Conservation (phyloP, 1,140 invertebrate genomes). For the Megathymus violae region DNA sequence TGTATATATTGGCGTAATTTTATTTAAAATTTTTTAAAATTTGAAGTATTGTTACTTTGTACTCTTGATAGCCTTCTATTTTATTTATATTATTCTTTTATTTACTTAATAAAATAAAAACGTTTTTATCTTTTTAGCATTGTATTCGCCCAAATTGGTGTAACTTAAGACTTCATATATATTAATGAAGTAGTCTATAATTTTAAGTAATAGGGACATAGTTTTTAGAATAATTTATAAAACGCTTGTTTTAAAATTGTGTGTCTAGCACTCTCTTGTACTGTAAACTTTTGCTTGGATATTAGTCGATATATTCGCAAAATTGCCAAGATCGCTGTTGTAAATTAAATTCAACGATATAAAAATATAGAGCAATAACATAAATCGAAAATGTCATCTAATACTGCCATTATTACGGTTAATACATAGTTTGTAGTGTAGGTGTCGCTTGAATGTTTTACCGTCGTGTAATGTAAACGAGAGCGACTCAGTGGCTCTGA, state of each 20-base stretch:
- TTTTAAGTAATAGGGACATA: background rate
- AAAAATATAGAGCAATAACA: too few species aligned
- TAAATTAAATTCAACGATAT: too few species aligned
- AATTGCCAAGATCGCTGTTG: too few species aligned
- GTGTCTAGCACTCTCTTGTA: background rate
- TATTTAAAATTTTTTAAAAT: constrained; percentile 4
- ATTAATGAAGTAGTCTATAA: background rate
- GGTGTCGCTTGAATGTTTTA: too few species aligned
- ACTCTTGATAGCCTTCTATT: background rate
- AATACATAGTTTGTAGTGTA: too few species aligned
- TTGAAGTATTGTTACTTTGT: background rate
- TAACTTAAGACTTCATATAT: background rate
- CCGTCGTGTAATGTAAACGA: background rate
- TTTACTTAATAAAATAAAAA: background rate
- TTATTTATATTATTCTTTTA: background rate
- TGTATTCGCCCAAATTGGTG: background rate
- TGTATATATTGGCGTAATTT: background rate
- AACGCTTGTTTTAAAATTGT: background rate
- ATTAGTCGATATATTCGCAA: too few species aligned
- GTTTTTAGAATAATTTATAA: background rate
- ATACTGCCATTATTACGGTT: too few species aligned
- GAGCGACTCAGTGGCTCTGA: background rate
- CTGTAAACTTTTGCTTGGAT: background rate
- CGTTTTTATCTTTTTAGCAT: constrained; percentile 5
- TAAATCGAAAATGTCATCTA: too few species aligned